Percentiles rank a stretch among this genome's conserved stretches.
Conservation (phyloP, 2,797 vertebrate genomes). For the Semotilus atromaculatus region DNA sequence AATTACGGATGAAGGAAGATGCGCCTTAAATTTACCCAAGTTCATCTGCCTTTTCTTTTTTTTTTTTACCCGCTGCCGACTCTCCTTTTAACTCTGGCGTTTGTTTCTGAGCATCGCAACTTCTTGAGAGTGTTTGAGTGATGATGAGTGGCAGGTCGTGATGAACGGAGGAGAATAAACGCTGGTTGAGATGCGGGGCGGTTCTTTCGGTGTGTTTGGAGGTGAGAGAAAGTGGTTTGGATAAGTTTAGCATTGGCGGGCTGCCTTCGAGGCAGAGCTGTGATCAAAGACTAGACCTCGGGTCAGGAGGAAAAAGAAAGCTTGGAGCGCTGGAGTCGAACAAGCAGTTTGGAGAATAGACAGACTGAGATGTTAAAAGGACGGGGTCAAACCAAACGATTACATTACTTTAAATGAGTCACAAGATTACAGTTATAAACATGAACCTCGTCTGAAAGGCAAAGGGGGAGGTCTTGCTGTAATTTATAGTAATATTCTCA, state of each 20-base stretch:
- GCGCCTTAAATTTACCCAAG: neutral
- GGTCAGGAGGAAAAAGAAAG: slow-evolving; percentile 51
- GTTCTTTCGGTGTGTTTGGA: slow-evolving; percentile 15
- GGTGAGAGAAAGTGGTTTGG: slow-evolving; percentile 19
- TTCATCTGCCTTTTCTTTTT: no score
- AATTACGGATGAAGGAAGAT: slow-evolving; percentile 20
- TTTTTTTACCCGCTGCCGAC: neutral
- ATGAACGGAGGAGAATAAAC: slow-evolving; percentile 24
- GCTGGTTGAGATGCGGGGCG: slow-evolving; percentile 16
- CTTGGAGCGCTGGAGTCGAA: slow-evolving; percentile 41
- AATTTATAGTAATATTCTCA: no score
- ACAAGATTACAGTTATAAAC: no score
- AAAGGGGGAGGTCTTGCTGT: no score
- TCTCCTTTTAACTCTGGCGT: neutral
- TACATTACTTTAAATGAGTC: no score
- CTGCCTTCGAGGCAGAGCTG: slow-evolving; percentile 51
- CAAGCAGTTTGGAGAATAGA: slow-evolving; percentile 30
- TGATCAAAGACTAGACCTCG: slow-evolving; percentile 54
- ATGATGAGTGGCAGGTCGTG: slow-evolving; percentile 17
- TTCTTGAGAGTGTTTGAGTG: slow-evolving; percentile 11
- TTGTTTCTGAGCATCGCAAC: neutral
- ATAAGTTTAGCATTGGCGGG: slow-evolving; percentile 38
- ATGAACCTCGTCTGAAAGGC: no score
- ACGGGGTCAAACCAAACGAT: no score
- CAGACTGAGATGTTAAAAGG: slow-evolving; percentile 26